Evolutionary conservation across 2,888 invertebrate genomes (phyloP).

Genomic region (Lottia gigantea): DNA sequence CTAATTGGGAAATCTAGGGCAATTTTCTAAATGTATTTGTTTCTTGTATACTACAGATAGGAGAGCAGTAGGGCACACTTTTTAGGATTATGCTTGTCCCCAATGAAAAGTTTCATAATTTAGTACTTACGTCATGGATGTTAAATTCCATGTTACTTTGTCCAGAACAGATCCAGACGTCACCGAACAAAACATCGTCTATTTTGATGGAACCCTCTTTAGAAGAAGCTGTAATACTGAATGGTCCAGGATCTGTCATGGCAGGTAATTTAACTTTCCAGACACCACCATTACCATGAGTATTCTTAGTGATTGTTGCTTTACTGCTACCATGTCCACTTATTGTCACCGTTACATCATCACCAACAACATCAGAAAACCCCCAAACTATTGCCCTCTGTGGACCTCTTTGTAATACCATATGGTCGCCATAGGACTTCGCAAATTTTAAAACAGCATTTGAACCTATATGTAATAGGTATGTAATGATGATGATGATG

Average conservation of each 20-base stretch:
- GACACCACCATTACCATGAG: conserved; percentile 15
- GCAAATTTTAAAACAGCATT: conserved; percentile 14
- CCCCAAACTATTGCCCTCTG: conserved; percentile 40
- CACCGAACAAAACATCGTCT: conserved; percentile 61
- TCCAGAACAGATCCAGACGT: conserved; percentile 66
- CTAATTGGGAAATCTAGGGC: too few relatives aligned
- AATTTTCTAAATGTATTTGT: too few relatives aligned
- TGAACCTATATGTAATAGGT: too few relatives aligned
- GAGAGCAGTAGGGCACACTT: too few relatives aligned
- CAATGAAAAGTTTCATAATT: too few relatives aligned
- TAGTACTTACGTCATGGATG: conserved; percentile 27
- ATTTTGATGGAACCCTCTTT: conserved; percentile 37
- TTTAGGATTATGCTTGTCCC: too few relatives aligned
- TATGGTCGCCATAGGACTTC: conserved; percentile 30
- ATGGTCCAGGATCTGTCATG: conserved; percentile 32
- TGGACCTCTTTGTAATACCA: conserved; percentile 33
- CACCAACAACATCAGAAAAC: conserved; percentile 28
- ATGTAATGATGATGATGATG: too few relatives aligned
- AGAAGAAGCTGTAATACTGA: conserved; percentile 38
- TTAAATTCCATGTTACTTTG: conserved; percentile 62
- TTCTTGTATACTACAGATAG: too few relatives aligned
- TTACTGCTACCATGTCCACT: conserved; percentile 11
- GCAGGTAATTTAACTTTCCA: conserved; percentile 35
- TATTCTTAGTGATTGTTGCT: conserved; percentile 4
- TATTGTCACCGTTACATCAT: conserved; percentile 23